Conservation (phyloP, 2,797 vertebrate genomes). For the Labroides dimidiatus region DNA sequence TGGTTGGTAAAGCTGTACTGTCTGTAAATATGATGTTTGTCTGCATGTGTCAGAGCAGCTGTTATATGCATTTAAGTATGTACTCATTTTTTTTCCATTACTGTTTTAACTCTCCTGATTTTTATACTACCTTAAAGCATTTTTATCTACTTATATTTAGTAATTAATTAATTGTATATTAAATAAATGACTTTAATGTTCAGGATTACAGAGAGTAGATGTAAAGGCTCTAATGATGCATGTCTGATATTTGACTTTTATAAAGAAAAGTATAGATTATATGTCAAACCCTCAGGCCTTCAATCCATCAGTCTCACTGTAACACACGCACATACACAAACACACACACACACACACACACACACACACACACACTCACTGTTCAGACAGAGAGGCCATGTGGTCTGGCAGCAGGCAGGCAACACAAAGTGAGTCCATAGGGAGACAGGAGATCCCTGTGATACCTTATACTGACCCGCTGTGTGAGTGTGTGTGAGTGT, state of each 20-base stretch:
- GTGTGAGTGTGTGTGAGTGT: constrained; percentile 11
- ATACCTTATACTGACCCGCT: constrained; percentile 40
- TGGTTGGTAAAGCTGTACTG: not conserved
- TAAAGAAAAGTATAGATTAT: constrained; percentile 14
- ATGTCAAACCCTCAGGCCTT: constrained; percentile 5
- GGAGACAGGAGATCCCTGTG: constrained; percentile 62
- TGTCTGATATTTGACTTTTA: not conserved
- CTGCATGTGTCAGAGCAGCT: not conserved
- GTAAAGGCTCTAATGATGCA: not conserved
- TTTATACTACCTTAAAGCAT: no score
- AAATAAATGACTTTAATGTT: no score
- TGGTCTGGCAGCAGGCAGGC: constrained; percentile 66
- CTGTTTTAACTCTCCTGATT: no score
- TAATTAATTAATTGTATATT: no score
- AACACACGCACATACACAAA: constrained; percentile 32
- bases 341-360: constrained; percentile 31
- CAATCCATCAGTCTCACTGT: constrained; percentile 11
- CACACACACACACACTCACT: constrained; percentile 33
- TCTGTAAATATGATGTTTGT: not conserved
- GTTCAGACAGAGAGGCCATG: constrained; percentile 48
- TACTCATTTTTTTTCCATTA: no score
- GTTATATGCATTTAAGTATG: no score
- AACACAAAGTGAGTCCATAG: constrained; percentile 43
- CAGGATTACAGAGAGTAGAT: not conserved
- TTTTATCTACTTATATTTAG: no score